Percentiles rank a stretch among this genome's conserved stretches.
These are phyloP conservation scores for Callyntrura sp. DNA, from an alignment of 2,888 invertebrate species.

Conservation along the genomic window DNA sequence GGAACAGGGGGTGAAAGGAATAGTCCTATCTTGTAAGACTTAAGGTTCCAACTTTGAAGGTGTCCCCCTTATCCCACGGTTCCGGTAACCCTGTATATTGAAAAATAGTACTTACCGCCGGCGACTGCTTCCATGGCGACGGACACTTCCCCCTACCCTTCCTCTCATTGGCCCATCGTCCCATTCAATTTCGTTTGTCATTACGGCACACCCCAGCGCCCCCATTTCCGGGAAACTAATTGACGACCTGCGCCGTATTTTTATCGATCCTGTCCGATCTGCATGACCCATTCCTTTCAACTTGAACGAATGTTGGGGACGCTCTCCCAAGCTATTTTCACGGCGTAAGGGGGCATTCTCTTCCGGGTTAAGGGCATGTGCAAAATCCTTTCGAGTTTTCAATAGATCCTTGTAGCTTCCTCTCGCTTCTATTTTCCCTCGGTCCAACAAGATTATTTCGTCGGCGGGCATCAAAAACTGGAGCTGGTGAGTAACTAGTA, in stretches of 20 bases:
- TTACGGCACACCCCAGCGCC: constrained; percentile 47
- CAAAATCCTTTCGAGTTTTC: constrained; percentile 92
- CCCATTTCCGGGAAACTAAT: constrained; percentile 75
- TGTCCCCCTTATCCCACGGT: no score
- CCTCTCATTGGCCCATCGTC: constrained; percentile 79
- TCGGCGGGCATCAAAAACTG: constrained; percentile 81
- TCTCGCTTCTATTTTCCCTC: constrained; percentile 75
- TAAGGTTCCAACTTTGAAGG: no score
- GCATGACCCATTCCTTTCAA: constrained; percentile 74
- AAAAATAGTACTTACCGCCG: constrained; percentile 53
- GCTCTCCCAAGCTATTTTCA: constrained; percentile 12
- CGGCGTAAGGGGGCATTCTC: constrained; percentile 31
- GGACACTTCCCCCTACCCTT: constrained; percentile 76
- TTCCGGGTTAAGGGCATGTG: constrained; percentile 87
- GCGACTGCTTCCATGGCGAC: constrained; percentile 59
- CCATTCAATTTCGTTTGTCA: constrained; percentile 78
- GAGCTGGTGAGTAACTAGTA: constrained; percentile 83
- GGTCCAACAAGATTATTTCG: constrained; percentile 78
- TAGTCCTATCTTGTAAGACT: no score
- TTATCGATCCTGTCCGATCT: neutral
- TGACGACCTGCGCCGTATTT: constrained; percentile 76
- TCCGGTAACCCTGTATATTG: no score
- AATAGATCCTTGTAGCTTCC: constrained; percentile 88
- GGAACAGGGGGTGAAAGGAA: no score
- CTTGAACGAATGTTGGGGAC: constrained; percentile 55